Evolutionary conservation across 2,888 invertebrate species (phyloP), one percentile per base, ranked within the genome.

Genomic region (Lampropteryx suffumata): DNA sequence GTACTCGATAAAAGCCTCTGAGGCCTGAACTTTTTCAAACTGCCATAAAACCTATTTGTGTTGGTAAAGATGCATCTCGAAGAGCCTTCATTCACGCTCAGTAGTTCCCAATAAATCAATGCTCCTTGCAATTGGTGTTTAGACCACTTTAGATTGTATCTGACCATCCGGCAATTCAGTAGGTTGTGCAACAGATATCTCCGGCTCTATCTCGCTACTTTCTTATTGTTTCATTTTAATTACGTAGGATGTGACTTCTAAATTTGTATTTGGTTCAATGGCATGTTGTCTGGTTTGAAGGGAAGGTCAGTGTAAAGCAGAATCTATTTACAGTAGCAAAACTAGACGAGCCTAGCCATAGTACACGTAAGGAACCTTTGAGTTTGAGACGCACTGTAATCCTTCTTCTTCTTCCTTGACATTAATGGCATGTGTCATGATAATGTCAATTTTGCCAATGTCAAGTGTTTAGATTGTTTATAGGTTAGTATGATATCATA

Each of bases 171-270:
- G 88, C 69, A 83, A 89, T 89, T 89, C 88, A 85, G 64, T 67
- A 60, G 69, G 64, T 85, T 84, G 74, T 70, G 79, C 81, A 87
- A 86, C 67, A 51, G 51, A 67, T 76, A 76, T 75, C 75, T 17
- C 4, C 3, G 17, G 4, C 17, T 68, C 35, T 58, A 75, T 71
- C 71, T 68, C 65, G 57, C 71, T 64, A 70, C 87, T 88, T 88
- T 88, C 87, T 85, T 82, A 87, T 87, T 88, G 87, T 88, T 83
- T 82, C 69, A 73, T 73, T 66, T 85, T 84, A 84, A 86, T 86
- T 83, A 79, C 73, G 73, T 72, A 69, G 69, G 61, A 65, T 68
- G 61, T 55, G 62, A 67, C 52, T 55, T 28, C 41, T 39, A 64
- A 59, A 48, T 37, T 33, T 55, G 50, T 65, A 73, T 72, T 58